Evolutionary conservation across 2,888 invertebrate genomes (phyloP).

Genomic region (Escarpia spicata): DNA sequence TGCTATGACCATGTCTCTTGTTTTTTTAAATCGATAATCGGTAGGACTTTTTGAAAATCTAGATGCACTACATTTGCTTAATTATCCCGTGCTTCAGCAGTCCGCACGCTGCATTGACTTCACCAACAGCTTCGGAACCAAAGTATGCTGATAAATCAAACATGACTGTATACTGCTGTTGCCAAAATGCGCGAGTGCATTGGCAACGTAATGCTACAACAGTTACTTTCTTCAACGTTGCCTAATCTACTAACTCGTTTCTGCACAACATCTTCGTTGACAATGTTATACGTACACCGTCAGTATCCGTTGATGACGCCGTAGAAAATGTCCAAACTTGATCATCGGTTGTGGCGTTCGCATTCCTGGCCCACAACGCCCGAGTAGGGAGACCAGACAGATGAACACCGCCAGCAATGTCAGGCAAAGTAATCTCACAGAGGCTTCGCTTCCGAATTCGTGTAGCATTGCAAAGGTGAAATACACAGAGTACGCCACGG

Average conservation of each 20-base stretch:
- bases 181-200: not conserved
- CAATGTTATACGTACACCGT: not conserved
- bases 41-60: no score
- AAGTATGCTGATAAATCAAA: no score
- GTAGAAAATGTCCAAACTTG: not conserved
- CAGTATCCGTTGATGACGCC: not conserved
- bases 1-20: no score
- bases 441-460: not conserved
- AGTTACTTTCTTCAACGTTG: not conserved
- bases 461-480: not conserved
- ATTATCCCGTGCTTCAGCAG: no score
- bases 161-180: no score
- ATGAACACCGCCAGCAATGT: not conserved
- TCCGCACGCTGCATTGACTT: no score
- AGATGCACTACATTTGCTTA: no score
- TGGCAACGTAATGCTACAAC: not conserved
- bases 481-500: not conserved
- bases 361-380: not conserved
- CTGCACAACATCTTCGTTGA: not conserved
- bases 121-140: no score
- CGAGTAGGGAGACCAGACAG: not conserved
- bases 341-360: not conserved
- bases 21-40: no score
- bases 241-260: not conserved
- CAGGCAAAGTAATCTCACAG: not conserved